Evolutionary conservation across 2,888 invertebrate genomes (phyloP), one percentile per base, ranked within the genome.

Genomic region (Lithodes maja): DNA sequence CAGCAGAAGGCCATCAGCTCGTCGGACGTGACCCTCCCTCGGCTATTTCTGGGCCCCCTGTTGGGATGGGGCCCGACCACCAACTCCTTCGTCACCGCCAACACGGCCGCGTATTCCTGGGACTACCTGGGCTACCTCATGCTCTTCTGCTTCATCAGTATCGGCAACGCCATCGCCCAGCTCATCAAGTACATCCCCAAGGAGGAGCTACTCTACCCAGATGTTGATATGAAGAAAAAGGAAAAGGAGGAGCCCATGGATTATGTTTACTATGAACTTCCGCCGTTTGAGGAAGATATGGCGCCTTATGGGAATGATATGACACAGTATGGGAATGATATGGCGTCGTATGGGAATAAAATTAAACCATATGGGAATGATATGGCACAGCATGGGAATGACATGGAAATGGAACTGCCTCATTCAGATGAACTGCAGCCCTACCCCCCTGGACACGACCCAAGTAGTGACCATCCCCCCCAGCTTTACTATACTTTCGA

Each of bases 101-200:
- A 3, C 2, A 7, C 77, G 15, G 89, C 89, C 7, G 53, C 15
- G 7, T 33, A 81, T 49, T 71, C 89, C 52, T 89, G 85, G 85
- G 78, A 55, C 2, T 89, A 85, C 55, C 77, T 81, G 54, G 77
- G 77, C 69, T 17, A 52, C 9, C 69, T 85, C n/a, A 2, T 68
- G n/a, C 17, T 85, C 7, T 89, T 61, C 77, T 3, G n/a, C 53
- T 1, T 50, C 77, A 3, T 85, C 68, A 89, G 82, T 53, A 68
- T 89, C 78, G 0, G 50, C 12, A 69, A 61, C n/a, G 82, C 82
- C 52, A 9, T 89, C 53, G 3, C 15, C 15, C 78, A 78, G 53
- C 83, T 83, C 53, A 15, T 33, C 33, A 83, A 87, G 79, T 55
- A 54, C 83, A 83, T 83, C 53, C 83, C 83, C 1, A 17, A 74